A percentile compares a stretch with the other conserved stretches of the same genome.
phyloP scores from a whole-genome alignment of 1,140 invertebrate genomes.

The Papilio glaucus region DNA sequence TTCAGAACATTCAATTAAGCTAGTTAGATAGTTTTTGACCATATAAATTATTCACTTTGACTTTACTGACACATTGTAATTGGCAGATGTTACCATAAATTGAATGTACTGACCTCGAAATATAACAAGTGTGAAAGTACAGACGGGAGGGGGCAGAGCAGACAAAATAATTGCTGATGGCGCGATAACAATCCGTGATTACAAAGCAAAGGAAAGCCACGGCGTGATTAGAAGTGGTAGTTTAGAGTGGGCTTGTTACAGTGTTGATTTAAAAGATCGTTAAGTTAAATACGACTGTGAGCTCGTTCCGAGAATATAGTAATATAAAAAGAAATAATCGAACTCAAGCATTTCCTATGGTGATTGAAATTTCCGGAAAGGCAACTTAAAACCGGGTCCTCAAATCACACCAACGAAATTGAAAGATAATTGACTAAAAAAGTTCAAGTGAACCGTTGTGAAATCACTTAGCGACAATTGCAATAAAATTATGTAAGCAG shows the following conservation, averaged over 20 bases:
- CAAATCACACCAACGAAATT: too few relatives aligned
- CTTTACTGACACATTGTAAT: background rate
- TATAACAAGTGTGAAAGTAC: constrained; percentile 20
- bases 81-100: background rate
- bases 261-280: background rate
- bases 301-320: too few relatives aligned
- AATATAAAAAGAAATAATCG: background rate
- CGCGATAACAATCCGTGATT: background rate
- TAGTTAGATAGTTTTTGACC: too few relatives aligned
- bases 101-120: background rate
- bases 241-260: background rate
- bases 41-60: background rate
- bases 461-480: too few relatives aligned
- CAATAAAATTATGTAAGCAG: too few relatives aligned
- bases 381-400: too few relatives aligned
- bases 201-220: constrained; percentile 12
- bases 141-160: background rate
- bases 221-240: background rate
- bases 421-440: too few relatives aligned
- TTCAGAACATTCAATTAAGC: too few relatives aligned
- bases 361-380: background rate
- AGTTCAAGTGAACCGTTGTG: too few relatives aligned
- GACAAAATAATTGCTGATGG: constrained; percentile 10
- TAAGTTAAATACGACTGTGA: background rate
- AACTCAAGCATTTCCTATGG: background rate